phyloP scores from a whole-genome alignment of 2,113 vertebrate genomes.

The Elaphurus davidianus region DNA sequence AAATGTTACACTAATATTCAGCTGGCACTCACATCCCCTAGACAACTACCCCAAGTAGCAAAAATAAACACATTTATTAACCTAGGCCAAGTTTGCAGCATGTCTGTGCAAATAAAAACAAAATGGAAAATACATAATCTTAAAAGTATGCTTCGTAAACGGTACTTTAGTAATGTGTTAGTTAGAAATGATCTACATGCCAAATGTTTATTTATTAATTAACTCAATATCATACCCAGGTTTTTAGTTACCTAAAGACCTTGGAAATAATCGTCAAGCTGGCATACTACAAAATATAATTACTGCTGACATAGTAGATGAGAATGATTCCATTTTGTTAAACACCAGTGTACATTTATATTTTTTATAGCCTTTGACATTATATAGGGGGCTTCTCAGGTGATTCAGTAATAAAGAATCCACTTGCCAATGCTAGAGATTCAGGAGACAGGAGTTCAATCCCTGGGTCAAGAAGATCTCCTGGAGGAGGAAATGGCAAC shows the following conservation, averaged over 20 bases:
- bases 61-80: not conserved
- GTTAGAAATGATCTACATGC: not conserved
- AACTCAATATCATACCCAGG: not conserved
- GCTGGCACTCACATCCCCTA: not conserved
- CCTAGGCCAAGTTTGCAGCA: not conserved
- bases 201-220: not conserved
- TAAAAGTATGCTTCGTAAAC: not conserved
- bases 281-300: not conserved
- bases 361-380: not conserved
- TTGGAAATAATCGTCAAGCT: not conserved
- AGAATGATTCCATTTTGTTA: not conserved
- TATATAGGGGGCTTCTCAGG: not conserved
- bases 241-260: not conserved
- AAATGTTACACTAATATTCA: not conserved
- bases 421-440: not conserved
- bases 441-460: not conserved
- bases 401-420: not conserved
- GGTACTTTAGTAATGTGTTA: not conserved
- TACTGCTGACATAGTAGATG: not conserved
- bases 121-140: not conserved
- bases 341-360: not conserved
- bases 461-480: not conserved
- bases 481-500: not conserved
- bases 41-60: not conserved
- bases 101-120: not conserved